Base-by-base conservation (phyloP, 2,797 vertebrate genomes). In the Lepilemur septentrionalis region DNA sequence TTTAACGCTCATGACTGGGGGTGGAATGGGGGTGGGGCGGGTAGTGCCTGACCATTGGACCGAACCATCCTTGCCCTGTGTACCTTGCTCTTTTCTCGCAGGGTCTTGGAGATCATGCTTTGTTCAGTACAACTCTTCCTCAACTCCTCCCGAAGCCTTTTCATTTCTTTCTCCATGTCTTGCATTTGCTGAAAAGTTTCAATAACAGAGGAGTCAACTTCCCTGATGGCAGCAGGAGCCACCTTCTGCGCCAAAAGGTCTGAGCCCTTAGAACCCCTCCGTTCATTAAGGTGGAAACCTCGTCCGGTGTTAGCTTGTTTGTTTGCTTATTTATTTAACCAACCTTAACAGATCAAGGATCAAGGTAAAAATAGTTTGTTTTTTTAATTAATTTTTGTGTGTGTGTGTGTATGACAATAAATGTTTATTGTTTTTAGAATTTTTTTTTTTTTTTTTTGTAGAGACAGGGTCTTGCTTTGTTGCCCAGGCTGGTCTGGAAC, bases 1-100 rank as follows among this genome's bases (percentile, higher is more conserved):
- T 41, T 41, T 1, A 3, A 14, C 0, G 17, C 15, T 38, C 52
- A 13, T 0, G 48, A 4, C 3, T 18, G 63, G 32, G 32, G 63
- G 15, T 15, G 13, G 63, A 2, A 3, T 18, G 17, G 17, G 8
- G 63, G 63, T 15, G 13, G 43, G 48, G 13, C 30, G 2, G 32
- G 15, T 9, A n/a, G 32, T 4, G 4, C 32, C 9, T 65, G 63
- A n/a, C 32, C 63, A n/a, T 18, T n/a, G 63, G 15, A n/a, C 7
- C 7, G 8, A 65, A 18, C 32, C 63, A n/a, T 65, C 41, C 32
- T 20, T 10, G 20, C 5, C 11, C 35, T 41, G 38, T 59, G 0
- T 83, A 99, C 99, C 98, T 98, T 98, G 76, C 67, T 96, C 67
- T 98, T 99, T 83, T 98, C 97, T 0, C 96, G 95, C 50, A 99